A percentile compares a stretch with the other conserved stretches of the same genome.
These are phyloP conservation scores for Nyctibius bracteatus DNA, from an alignment of 2,113 vertebrate genomes.

Conservation along the genomic window DNA sequence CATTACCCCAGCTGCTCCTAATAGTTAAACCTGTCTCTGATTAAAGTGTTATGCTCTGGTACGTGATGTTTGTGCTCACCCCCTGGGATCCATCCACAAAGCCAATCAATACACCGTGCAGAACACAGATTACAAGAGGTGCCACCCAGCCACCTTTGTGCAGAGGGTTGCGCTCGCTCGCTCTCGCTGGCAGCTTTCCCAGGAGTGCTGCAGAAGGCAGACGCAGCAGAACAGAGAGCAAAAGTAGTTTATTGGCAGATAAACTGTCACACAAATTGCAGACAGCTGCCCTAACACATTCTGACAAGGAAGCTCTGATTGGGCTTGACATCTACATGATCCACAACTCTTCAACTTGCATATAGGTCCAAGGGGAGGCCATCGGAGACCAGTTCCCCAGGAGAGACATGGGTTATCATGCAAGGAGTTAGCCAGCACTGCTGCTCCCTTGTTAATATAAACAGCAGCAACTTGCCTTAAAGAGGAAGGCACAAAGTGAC, in stretches of 20 bases:
- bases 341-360: neutral
- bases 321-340: neutral
- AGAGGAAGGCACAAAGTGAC: constrained; percentile 3
- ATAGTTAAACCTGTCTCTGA: neutral
- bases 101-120: constrained; percentile 19
- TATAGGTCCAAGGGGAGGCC: neutral
- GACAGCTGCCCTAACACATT: constrained; percentile 39
- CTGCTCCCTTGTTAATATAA: neutral
- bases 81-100: constrained; percentile 23
- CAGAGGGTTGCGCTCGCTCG: neutral
- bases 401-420: neutral
- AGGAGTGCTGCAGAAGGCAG: constrained; percentile 18
- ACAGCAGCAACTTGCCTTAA: neutral
- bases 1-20: neutral
- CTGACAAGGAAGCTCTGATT: constrained; percentile 13
- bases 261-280: constrained; percentile 23
- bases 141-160: constrained; percentile 46
- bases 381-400: neutral
- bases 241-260: constrained; percentile 18
- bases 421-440: neutral
- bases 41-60: neutral
- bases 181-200: constrained; percentile 64
- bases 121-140: constrained; percentile 38
- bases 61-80: neutral
- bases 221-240: neutral